Evolutionary conservation across 2,797 vertebrate species (phyloP).

Genomic region (Brachyrhaphis roseni): DNA sequence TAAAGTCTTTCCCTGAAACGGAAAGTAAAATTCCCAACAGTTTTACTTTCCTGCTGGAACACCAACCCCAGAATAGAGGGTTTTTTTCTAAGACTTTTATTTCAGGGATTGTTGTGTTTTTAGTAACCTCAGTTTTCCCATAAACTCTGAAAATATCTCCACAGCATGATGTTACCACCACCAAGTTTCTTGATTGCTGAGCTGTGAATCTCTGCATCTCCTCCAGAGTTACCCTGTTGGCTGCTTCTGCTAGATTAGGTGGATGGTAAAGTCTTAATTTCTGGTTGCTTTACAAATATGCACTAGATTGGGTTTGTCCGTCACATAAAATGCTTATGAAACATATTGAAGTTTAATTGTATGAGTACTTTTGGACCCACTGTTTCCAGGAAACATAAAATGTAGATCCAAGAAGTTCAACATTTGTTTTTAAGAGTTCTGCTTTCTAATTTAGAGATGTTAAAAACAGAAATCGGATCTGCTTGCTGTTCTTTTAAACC

Average conservation of each 20-base stretch:
- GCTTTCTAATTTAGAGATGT: neutral
- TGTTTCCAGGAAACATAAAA: neutral
- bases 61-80: neutral
- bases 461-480: neutral
- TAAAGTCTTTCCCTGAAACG: too few relatives aligned
- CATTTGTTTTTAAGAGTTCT: neutral
- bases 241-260: neutral
- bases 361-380: neutral
- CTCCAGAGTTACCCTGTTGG: neutral
- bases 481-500: constrained; percentile 22
- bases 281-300: neutral
- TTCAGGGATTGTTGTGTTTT: neutral
- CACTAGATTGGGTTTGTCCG: neutral
- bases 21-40: too few relatives aligned
- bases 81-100: neutral
- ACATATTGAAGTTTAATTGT: neutral
- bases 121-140: neutral
- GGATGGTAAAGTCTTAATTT: neutral
- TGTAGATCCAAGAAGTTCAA: neutral
- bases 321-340: neutral
- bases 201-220: neutral
- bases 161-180: neutral
- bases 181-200: neutral
- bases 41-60: neutral
- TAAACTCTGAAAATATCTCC: neutral